Conservation (phyloP, 1,140 invertebrate species). For the Calosoma granatense region DNA sequence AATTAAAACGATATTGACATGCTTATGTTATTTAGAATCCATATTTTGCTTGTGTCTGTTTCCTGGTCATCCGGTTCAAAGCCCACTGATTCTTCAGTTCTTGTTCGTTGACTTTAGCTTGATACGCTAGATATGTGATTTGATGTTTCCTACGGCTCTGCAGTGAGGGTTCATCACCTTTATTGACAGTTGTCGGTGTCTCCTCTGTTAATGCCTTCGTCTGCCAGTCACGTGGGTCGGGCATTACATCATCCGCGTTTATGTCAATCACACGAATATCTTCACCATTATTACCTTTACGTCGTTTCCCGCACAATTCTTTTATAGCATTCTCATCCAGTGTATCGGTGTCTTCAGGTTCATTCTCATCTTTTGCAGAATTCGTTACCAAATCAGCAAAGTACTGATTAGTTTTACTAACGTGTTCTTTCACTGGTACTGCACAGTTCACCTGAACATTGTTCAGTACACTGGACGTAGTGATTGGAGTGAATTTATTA, state of each 20-base stretch:
- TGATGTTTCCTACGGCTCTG: constrained; percentile 77
- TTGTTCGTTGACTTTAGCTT: constrained; percentile 87
- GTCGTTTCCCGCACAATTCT: constrained; percentile 34
- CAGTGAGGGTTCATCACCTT: constrained; percentile 50
- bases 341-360: neutral
- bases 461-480: neutral
- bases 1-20: too few relatives aligned
- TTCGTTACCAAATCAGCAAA: neutral
- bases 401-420: neutral
- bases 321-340: neutral
- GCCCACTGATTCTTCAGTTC: constrained; percentile 93
- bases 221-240: constrained; percentile 65
- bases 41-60: constrained; percentile 82
- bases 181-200: constrained; percentile 40
- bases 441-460: neutral
- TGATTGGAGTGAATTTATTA: neutral
- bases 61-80: constrained; percentile 67
- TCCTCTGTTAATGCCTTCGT: constrained; percentile 69
- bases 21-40: constrained; percentile 63
- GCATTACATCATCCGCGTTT: constrained; percentile 64
- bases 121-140: constrained; percentile 85
- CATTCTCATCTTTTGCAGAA: neutral
- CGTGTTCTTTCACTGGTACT: neutral
- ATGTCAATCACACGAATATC: constrained; percentile 65
- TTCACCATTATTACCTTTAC: constrained; percentile 36